Evolutionary conservation across 1,140 invertebrate species (phyloP), one percentile per base, ranked within the genome.

Genomic region (Idris sp.): DNA sequence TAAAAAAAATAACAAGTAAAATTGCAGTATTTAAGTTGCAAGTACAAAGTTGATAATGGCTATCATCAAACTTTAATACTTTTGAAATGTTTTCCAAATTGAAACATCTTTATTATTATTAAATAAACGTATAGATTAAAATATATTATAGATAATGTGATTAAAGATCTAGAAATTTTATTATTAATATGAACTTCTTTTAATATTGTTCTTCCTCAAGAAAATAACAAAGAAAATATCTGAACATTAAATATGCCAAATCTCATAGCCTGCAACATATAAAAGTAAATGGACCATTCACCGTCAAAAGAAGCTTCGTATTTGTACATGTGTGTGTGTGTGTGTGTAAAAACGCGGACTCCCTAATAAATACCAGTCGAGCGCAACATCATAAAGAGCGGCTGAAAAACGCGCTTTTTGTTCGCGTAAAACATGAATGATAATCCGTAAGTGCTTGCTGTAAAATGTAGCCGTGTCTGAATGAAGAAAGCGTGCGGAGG

Each of bases 401-500:
- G 19, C 41, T 44, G 49, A 41, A 56, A 54, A 72, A 72, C 41
- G 49, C 56, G 56, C 49, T 72, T 72, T 62, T 72, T 62, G 48
- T 54, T 51, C 58, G 35, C 46, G 51, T 56, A 56, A 62, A 49
- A 56, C 68, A 64, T 58, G 58, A 72, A 72, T 41, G 53, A 73
- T 64, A 73, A 73, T 64, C 49, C 68, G 51, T 56, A 64, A 72
- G 43, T 72, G 44, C 58, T 58, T 18, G 10, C 35, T 30, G 64
- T 72, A 62, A 72, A 62, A 72, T 43, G 68, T 53, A 44, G 25
- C 16, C 14, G 58, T 13, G 54, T 64, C 44, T 56, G 58, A 72
- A 58, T 64, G 58, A 64, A 64, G 59, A 43, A 71, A 72, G 68
- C 35, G 40, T 31, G 49, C 40, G 30, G 38, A 65, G 30, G 48